Percentiles rank a stretch among this genome's conserved stretches.
phyloP scores from a whole-genome alignment of 1,140 invertebrate genomes.

The Drosophila persimilis region DNA sequence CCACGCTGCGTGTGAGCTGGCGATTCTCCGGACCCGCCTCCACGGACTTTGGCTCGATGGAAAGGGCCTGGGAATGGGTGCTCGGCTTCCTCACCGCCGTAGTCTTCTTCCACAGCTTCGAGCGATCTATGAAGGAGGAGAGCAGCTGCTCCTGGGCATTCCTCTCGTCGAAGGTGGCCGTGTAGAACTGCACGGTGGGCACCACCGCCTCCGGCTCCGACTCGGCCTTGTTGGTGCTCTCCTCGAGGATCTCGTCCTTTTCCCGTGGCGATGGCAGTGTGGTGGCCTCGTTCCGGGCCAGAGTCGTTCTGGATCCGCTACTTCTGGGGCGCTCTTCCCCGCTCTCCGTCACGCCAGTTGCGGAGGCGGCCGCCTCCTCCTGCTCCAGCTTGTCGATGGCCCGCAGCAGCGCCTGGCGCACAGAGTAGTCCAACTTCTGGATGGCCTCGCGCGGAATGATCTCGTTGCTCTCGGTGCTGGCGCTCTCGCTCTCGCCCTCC shows the following conservation, averaged over 20 bases:
- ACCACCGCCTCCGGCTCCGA: conserved; percentile 59
- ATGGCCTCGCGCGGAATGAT: conserved; percentile 84
- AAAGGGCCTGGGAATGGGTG: conserved; percentile 3
- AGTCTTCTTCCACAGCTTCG: conserved; percentile 74
- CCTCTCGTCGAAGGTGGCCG: conserved; percentile 77
- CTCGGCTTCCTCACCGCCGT: conserved; percentile 44
- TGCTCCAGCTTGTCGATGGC: conserved; percentile 88
- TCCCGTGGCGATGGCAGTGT: conserved; percentile 56
- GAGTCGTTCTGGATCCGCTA: conserved; percentile 12
- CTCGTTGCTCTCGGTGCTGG: conserved; percentile 83
- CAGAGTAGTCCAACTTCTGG: conserved; percentile 86
- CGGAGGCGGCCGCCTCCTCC: conserved; percentile 76
- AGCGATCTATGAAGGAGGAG: conserved; percentile 74
- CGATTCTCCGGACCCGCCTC: conserved; percentile 40
- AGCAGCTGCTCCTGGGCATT: conserved; percentile 75
- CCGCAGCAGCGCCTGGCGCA: conserved; percentile 88
- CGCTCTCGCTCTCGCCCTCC: conserved; percentile 79
- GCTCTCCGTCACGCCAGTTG: conserved; percentile 58
- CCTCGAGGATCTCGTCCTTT: conserved; percentile 77
- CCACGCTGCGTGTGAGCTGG: conserved; percentile 69
- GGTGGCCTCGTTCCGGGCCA: conserved; percentile 28
- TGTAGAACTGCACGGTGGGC: conserved; percentile 80
- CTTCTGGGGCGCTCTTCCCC: conserved; percentile 21
- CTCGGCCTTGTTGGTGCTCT: conserved; percentile 59
- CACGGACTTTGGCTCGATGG: conserved; percentile 17